Evolutionary conservation across 2,888 invertebrate genomes (phyloP), one percentile per base, ranked within the genome.

Genomic region (Drosophila picticornis): DNA sequence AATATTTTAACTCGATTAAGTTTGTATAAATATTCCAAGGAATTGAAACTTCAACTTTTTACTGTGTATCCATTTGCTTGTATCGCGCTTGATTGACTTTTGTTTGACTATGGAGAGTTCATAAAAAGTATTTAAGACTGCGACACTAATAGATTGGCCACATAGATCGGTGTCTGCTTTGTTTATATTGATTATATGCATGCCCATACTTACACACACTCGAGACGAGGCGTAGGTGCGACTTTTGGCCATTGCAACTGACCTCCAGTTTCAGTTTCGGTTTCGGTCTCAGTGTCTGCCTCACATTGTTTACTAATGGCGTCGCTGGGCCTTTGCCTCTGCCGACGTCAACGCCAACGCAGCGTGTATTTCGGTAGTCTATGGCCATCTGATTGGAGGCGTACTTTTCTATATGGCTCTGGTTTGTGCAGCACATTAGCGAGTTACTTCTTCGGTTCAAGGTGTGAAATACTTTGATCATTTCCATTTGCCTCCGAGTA

Each of bases 401-500:
- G 79, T 82, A 73, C 58, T 77, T 65, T 64, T 50, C 57, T 60
- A 38, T 43, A 7, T 57, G 40, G 48, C 43, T 31, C 19, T 13
- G 60, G 62, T 62, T 72, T 80, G 64, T 32, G 46, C 22, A 62
- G 58, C 66, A 48, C 25, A 77, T 85, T 90, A 90, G 70, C 75
- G 53, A 25, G 40, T 61, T 16, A 38, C 40, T 62, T 58, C 57
- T 11, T 73, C 90, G 90, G 86, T 67, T 43, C 63, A 16, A 75
- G 73, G 83, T 90, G 89, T 80, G 76, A 88, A 88, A 83, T 72
- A 75, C 84, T 88, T 90, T 85, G 90, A 85, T 85, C 90, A 78
- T 88, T 67, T 60, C 32, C 13, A 29, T 27, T 32, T 52, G 32
- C 31, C 56, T 19, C 27, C 43, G 62, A 43, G 62, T 60, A n/a